phyloP scores from a whole-genome alignment of 2,113 vertebrate species.

The Oreotrochilus melanogaster region DNA sequence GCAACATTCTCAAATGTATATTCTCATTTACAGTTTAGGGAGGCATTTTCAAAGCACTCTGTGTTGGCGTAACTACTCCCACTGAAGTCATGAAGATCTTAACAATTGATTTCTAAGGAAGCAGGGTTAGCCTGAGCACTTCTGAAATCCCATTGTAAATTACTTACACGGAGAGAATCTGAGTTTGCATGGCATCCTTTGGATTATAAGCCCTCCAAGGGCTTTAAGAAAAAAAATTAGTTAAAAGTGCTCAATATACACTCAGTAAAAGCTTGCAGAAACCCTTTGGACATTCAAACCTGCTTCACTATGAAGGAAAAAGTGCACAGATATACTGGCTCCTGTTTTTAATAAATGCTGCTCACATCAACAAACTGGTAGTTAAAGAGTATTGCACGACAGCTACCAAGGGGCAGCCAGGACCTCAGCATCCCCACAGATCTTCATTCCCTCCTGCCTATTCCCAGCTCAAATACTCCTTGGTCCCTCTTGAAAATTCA shows the following conservation, averaged over 20 bases:
- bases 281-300: neutral
- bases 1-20: constrained; percentile 67
- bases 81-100: constrained; percentile 35
- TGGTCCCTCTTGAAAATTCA: neutral
- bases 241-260: neutral
- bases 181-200: neutral
- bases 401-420: neutral
- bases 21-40: constrained; percentile 66
- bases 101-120: constrained; percentile 50
- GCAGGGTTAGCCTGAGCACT: constrained; percentile 1
- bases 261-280: neutral
- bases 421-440: neutral
- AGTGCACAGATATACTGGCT: neutral
- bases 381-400: constrained; percentile 6
- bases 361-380: neutral
- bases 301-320: neutral
- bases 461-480: neutral
- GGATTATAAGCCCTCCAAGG: constrained; percentile 19
- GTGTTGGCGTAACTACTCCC: neutral
- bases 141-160: constrained; percentile 39
- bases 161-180: neutral
- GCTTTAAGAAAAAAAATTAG: neutral
- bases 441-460: neutral
- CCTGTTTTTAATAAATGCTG: neutral
- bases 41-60: constrained; percentile 48